Conservation (phyloP, 2,797 vertebrate genomes). For the Pygocentrus nattereri region DNA sequence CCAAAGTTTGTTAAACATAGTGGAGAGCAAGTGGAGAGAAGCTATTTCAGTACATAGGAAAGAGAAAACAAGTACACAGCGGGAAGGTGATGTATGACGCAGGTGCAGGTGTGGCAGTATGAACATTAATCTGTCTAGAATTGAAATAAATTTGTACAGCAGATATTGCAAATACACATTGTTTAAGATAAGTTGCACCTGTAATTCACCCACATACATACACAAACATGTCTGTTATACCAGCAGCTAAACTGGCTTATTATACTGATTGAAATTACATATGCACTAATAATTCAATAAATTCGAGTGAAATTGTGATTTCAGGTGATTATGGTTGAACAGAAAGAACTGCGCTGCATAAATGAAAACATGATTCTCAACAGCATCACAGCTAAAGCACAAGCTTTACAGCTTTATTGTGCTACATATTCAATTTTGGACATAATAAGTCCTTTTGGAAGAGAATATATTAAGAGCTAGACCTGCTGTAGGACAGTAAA, state of each 20-base stretch:
- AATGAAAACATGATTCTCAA: conserved; percentile 16
- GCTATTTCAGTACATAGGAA: not conserved
- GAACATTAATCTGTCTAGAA: conserved; percentile 2
- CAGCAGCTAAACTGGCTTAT: not conserved
- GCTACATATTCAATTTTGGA: not conserved
- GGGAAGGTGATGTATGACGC: not conserved
- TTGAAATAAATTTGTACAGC: conserved; percentile 9
- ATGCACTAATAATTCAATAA: conserved; percentile 2
- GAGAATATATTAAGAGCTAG: not conserved
- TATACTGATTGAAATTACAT: conserved; percentile 17
- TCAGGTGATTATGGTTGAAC: conserved; percentile 33
- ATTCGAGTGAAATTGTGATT: conserved; percentile 19
- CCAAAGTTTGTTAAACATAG: not conserved
- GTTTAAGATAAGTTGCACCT: not conserved
- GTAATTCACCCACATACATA: conserved; percentile 14
- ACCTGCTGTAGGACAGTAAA: not conserved
- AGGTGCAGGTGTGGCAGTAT: conserved; percentile 19
- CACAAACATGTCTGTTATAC: conserved; percentile 4
- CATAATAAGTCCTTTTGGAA: not conserved
- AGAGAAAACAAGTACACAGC: not conserved
- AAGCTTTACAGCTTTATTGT: conserved; percentile 5
- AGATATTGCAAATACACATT: not conserved
- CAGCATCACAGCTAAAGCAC: conserved; percentile 26
- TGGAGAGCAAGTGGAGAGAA: not conserved
- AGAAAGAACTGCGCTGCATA: not conserved